Conservation (phyloP, 2,113 vertebrate species). For the Corythoichthys haematopterus region DNA sequence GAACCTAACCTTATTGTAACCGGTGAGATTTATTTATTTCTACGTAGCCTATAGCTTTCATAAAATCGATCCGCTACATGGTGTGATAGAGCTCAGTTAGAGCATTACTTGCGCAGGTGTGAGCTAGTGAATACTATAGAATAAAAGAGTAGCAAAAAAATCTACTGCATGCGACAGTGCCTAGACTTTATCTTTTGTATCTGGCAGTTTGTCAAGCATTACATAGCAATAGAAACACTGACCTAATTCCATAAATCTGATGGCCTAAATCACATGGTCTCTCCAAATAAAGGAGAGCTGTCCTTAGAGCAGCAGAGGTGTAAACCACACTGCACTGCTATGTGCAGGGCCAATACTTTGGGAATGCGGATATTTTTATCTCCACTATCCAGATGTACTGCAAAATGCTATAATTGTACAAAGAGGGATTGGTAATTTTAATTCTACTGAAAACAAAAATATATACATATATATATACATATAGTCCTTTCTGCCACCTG, state of each 20-base stretch:
- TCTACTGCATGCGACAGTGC: background rate
- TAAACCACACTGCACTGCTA: slow-evolving; percentile 38
- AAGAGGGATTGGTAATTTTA: background rate
- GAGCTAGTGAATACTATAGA: background rate
- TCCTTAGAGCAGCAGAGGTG: slow-evolving; percentile 47
- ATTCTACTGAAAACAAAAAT: background rate
- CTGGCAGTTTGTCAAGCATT: slow-evolving; percentile 49
- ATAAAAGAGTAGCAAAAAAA: background rate
- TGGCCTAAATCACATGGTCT: slow-evolving; percentile 66
- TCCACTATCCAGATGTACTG: background rate
- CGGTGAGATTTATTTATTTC: slow-evolving; percentile 9
- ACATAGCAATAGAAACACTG: slow-evolving; percentile 59
- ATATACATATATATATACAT: too few species aligned
- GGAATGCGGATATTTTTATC: background rate
- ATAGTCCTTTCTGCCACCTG: too few species aligned
- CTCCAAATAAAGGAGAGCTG: slow-evolving; percentile 59
- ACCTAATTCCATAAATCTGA: slow-evolving; percentile 73
- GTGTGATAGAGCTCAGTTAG: background rate
- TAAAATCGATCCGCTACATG: background rate
- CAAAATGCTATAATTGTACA: background rate
- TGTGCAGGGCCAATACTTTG: slow-evolving; percentile 2
- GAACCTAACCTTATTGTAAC: slow-evolving; percentile 23
- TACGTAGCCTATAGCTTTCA: slow-evolving; percentile 6
- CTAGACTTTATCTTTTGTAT: slow-evolving; percentile 26
- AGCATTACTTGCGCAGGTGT: background rate